These are phyloP conservation scores for Uropsilus gracilis DNA, from an alignment of 2,113 vertebrate genomes.

Conservation along the genomic window DNA sequence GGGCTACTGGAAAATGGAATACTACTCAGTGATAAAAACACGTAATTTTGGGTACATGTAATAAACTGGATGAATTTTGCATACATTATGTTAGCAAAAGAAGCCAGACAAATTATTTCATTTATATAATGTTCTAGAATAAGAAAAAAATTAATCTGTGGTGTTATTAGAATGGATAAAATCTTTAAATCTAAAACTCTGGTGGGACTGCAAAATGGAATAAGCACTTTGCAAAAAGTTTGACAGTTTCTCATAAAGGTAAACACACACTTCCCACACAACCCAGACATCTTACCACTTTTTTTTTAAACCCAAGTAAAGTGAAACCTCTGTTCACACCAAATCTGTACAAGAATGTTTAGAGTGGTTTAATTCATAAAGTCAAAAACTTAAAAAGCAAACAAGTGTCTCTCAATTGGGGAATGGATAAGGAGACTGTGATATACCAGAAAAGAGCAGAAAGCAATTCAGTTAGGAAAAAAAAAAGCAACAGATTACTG, in stretches of 20 bases:
- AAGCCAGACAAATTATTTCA: background rate
- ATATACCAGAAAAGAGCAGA: background rate
- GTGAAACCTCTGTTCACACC: background rate
- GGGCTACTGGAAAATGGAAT: background rate
- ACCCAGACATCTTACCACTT: background rate
- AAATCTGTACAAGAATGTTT: background rate
- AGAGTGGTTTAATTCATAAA: background rate
- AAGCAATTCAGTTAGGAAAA: background rate
- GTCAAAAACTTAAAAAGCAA: background rate
- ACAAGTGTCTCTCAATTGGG: background rate
- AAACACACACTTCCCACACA: background rate
- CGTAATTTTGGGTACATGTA: background rate
- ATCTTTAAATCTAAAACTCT: background rate
- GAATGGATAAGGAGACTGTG: background rate
- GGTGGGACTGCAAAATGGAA: background rate
- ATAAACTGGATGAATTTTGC: background rate
- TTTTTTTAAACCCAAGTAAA: background rate
- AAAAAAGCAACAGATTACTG: background rate
- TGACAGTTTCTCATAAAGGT: background rate
- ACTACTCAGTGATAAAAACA: background rate
- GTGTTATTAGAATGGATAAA: background rate
- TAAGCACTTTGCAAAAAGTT: background rate
- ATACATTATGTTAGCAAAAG: background rate
- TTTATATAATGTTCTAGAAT: background rate
- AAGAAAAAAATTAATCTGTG: background rate